These are phyloP conservation scores for Halcyon senegalensis DNA, from an alignment of 2,113 vertebrate species.

Conservation along the genomic window DNA sequence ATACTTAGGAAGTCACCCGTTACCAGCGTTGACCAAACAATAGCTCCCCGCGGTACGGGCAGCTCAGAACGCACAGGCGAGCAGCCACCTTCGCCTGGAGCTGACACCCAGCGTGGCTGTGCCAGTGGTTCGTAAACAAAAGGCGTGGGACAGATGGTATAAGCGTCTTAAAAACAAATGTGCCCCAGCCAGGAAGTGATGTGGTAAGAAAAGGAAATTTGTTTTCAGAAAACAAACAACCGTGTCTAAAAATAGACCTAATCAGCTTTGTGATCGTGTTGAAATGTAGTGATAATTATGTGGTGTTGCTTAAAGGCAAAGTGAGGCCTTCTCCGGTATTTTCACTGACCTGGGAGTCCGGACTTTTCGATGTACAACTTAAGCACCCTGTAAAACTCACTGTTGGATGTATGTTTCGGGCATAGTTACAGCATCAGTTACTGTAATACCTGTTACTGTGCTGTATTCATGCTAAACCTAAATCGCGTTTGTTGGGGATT, in stretches of 20 bases:
- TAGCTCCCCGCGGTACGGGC: background rate
- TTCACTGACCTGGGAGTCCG: background rate
- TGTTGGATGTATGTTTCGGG: background rate
- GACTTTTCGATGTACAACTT: background rate
- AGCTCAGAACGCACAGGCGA: background rate
- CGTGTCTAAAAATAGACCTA: background rate
- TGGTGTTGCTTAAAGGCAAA: background rate
- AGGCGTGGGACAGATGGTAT: background rate
- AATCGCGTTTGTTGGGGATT: background rate
- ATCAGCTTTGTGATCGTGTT: constrained; percentile 1
- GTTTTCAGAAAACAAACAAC: constrained; percentile 23
- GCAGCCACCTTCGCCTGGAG: background rate
- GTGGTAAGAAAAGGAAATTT: background rate
- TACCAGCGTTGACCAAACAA: background rate
- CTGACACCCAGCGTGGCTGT: background rate
- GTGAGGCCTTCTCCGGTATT: background rate
- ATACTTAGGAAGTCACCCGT: background rate
- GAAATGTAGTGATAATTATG: background rate
- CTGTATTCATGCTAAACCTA: background rate
- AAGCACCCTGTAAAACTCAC: background rate
- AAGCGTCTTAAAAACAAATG: background rate
- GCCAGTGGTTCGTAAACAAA: background rate
- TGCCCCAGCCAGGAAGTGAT: background rate
- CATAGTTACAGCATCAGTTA: background rate
- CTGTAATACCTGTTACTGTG: background rate